phyloP scores from a whole-genome alignment of 1,140 invertebrate genomes.

The Zaprionus davidi region DNA sequence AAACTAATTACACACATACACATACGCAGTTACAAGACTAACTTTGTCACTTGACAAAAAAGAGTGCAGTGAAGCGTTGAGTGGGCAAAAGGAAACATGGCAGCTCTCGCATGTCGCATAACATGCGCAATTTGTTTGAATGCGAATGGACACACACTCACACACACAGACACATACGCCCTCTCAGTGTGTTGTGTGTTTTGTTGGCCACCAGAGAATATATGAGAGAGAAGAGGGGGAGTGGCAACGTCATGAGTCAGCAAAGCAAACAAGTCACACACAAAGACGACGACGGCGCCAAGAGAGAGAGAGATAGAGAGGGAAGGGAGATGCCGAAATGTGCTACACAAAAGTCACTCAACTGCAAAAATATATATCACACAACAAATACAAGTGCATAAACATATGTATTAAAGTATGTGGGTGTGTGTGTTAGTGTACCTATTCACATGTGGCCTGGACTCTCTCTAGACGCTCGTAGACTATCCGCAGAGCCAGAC shows the following conservation, averaged over 20 bases:
- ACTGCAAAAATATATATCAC: conserved; percentile 79
- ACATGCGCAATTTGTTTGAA: conserved; percentile 74
- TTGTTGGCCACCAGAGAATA: conserved; percentile 71
- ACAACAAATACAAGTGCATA: conserved; percentile 21
- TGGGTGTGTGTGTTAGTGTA: background rate
- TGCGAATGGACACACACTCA: conserved; percentile 40
- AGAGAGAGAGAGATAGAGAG: background rate
- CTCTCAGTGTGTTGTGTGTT: conserved; percentile 36
- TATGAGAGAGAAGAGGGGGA: conserved; percentile 7
- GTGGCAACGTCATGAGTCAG: conserved; percentile 71
- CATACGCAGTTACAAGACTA: background rate
- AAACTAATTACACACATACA: conserved; percentile 26
- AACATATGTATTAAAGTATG: conserved; percentile 7
- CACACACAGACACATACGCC: background rate
- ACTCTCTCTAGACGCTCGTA: conserved; percentile 21
- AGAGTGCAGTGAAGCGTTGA: conserved; percentile 22
- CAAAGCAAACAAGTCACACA: conserved; percentile 67
- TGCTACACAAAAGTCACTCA: conserved; percentile 65
- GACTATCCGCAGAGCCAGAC: background rate
- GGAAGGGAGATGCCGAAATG: conserved; percentile 36
- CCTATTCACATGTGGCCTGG: conserved; percentile 8
- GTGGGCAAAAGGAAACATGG: conserved; percentile 57
- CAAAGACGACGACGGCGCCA: conserved; percentile 37
- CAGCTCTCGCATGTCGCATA: conserved; percentile 77
- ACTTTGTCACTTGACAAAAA: background rate